Base-by-base conservation (phyloP, 2,888 invertebrate genomes). In the Listrodromus nycthemerus region DNA sequence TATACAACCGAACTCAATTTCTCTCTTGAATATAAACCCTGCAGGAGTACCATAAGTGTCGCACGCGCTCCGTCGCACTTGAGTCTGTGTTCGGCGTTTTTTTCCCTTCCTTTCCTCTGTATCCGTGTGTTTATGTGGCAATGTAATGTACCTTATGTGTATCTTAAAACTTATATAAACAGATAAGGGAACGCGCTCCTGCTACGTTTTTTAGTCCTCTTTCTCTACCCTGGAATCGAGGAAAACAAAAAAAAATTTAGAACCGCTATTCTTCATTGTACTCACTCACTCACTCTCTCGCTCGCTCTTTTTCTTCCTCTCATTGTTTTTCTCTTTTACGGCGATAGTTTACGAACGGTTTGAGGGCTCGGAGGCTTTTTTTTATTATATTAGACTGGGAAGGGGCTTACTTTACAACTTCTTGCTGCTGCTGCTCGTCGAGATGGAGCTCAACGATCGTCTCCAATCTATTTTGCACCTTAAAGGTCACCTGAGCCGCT, bases 381-480 rank as follows among this genome's bases (percentile, higher is more conserved):
- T 75, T 70, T 41, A n/a, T 73, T 73, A 77, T 37, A 61, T 73
- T 66, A 71, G 33, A 37, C 33, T 30, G 71, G 67, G 71, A 79
- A 45, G 69, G 27, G 75, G 86, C 91, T 86, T 89, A 93, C 93
- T 93, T 93, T 85, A 91, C 90, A 88, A 87, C 90, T 86, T 90
- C 90, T 87, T 91, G 90, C 83, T 90, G 89, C 66, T 87, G 88
- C 79, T 90, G 89, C 70, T 91, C 88, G 88, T 93, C 92, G 73
- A 93, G 92, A 82, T 92, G 92, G 83, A 94, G 93, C 90, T 94
- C 94, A 76, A 94, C 94, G 85, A 94, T 92, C 55, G 93, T 94
- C 89, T 94, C 94, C 89, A 92, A 93, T 87, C 93, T 93, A 86
- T 92, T 94, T 91, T 94, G 94, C 87, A 94, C 92, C 90, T 94